Base-by-base conservation (phyloP, 2,888 invertebrate genomes). In the Acleris sparsana region DNA sequence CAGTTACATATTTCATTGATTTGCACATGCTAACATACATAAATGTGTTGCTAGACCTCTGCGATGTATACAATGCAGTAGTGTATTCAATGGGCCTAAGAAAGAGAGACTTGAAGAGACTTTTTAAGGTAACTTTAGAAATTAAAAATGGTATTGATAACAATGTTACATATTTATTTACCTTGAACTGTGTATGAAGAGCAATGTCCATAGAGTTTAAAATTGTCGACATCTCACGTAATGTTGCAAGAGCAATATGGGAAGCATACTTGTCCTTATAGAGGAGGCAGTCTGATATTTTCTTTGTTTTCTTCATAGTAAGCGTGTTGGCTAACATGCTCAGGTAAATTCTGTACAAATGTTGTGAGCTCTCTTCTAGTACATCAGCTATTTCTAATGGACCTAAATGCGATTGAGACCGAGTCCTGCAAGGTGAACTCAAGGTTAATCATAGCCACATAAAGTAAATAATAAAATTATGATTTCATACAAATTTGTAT, bases 241-340 rank as follows among this genome's bases (percentile, higher is more conserved):
- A 67, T 46, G 90, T 91, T 44, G 75, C 71, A 16, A 90, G 71
- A 22, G 90, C 87, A 63, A 92, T 77, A 69, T 89, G 84, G 25
- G 92, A 91, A 49, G 91, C 89, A 81, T 86, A 90, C 75, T 88
- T 86, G 65, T 92, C 90, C 78, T 85, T 82, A 68, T 85, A 78
- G 11, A 91, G 72, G 53, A 89, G 75, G 71, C 82, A 85, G 69
- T 92, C 92, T 13, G 80, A 70, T 64, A 87, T 72, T 66, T 82
- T 84, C 33, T 85, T 82, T 22, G 83, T 83, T 67, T 87, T 91
- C 70, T 86, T 88, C 44, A 93, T 68, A 18, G 87, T 84, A 67
- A 86, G 70, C 52, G 85, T 86, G 58, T 87, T 92, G 22, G 89
- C 85, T 62, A 88, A 73, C 74, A 91, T 78, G 71, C 92, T 92